Percentiles rank a stretch among this genome's conserved stretches.
These are phyloP conservation scores for Tapirus indicus DNA, from an alignment of 2,797 vertebrate genomes.

Conservation along the genomic window DNA sequence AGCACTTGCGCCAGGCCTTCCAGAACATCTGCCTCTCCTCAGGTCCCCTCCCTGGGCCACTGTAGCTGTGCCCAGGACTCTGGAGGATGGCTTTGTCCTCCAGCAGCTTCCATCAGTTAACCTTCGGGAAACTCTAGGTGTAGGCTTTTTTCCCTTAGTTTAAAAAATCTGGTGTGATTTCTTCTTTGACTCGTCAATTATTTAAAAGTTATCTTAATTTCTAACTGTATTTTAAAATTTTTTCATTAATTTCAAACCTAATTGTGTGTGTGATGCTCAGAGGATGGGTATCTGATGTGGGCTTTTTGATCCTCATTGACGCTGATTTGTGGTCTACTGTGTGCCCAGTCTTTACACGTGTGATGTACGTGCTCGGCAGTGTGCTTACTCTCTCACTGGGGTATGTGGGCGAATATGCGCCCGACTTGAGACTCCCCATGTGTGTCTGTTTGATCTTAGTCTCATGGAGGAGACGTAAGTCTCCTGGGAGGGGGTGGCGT, in stretches of 20 bases:
- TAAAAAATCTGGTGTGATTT: not conserved
- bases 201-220: not conserved
- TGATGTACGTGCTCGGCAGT: no score
- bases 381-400: no score
- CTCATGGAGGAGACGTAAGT: no score
- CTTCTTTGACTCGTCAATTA: not conserved
- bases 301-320: not conserved
- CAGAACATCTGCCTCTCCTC: not conserved
- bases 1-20: not conserved
- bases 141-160: not conserved
- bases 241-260: not conserved
- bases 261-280: not conserved
- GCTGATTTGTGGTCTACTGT: no score
- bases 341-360: fast-evolving
- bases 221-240: not conserved
- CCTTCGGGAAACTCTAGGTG: not conserved
- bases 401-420: not conserved
- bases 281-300: not conserved
- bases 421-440: not conserved
- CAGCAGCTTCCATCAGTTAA: not conserved
- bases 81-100: not conserved
- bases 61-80: not conserved
- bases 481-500: not conserved
- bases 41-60: not conserved
- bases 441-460: not conserved